A percentile compares a stretch with the other conserved stretches of the same genome.
Evolutionary conservation across 2,888 invertebrate genomes (phyloP).

Genomic region (Muschampia plurimacula): DNA sequence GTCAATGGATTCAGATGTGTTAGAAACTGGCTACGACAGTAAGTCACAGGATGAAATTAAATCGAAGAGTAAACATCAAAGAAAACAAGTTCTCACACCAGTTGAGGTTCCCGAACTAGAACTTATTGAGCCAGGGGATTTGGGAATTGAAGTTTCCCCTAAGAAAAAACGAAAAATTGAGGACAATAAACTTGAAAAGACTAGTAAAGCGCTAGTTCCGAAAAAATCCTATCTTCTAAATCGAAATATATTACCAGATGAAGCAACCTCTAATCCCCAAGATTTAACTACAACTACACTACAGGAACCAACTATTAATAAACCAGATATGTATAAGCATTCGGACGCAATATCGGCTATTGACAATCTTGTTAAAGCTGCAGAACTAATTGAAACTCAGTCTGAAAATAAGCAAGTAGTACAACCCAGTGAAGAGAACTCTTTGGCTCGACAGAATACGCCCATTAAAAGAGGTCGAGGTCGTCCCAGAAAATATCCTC

Average conservation of each 20-base stretch:
- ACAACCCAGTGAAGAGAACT: slow-evolving; percentile 44
- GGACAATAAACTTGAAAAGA: slow-evolving; percentile 65
- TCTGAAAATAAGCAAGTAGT: slow-evolving; percentile 56
- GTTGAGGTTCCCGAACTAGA: slow-evolving; percentile 78
- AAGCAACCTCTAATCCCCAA: slow-evolving; percentile 46
- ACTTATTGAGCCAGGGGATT: slow-evolving; percentile 73
- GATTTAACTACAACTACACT: slow-evolving; percentile 52
- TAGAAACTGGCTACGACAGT: slow-evolving; percentile 59
- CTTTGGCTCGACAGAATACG: slow-evolving; percentile 58
- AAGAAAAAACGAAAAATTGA: slow-evolving; percentile 75
- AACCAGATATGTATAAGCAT: slow-evolving; percentile 54
- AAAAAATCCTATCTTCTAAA: slow-evolving; percentile 77
- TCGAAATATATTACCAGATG: slow-evolving; percentile 56
- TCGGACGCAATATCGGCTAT: slow-evolving; percentile 71
- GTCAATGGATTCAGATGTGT: slow-evolving; percentile 66
- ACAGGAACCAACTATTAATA: slow-evolving; percentile 52
- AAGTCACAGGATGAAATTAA: slow-evolving; percentile 66
- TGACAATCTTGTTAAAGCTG: slow-evolving; percentile 79
- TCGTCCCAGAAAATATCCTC: slow-evolving; percentile 77
- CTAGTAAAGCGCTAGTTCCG: slow-evolving; percentile 63
- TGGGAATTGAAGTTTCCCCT: slow-evolving; percentile 67
- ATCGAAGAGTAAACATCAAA: slow-evolving; percentile 75
- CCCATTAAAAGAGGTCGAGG: slow-evolving; percentile 77
- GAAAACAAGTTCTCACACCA: slow-evolving; percentile 81
- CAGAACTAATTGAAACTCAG: slow-evolving; percentile 76